Evolutionary conservation across 2,113 vertebrate species (phyloP).

Genomic region (Mesocricetus auratus): DNA sequence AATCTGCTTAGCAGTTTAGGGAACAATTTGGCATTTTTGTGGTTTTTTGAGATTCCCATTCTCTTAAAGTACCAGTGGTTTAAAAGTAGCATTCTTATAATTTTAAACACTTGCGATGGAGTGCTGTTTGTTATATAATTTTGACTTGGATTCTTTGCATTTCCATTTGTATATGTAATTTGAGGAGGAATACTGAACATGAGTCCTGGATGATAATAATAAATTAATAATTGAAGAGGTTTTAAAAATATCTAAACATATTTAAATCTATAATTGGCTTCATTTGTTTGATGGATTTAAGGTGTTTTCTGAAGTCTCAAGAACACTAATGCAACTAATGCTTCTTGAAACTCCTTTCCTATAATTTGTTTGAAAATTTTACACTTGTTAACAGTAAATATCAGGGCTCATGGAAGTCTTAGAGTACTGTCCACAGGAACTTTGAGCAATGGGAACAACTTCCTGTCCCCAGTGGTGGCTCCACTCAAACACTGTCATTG

Average conservation of each 20-base stretch:
- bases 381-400: neutral
- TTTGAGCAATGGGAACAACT: neutral
- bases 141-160: too few relatives aligned
- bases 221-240: too few relatives aligned
- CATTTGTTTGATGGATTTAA: slow-evolving; percentile 23
- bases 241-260: neutral
- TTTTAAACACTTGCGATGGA: too few relatives aligned
- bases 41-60: too few relatives aligned
- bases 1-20: too few relatives aligned
- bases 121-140: too few relatives aligned
- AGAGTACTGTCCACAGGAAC: neutral
- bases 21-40: too few relatives aligned
- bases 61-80: too few relatives aligned
- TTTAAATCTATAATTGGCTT: neutral
- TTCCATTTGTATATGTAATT: too few relatives aligned
- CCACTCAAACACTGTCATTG: neutral
- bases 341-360: neutral
- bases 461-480: neutral
- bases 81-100: too few relatives aligned
- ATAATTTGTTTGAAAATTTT: neutral
- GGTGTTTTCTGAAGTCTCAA: neutral
- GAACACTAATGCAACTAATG: neutral
- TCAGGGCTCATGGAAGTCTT: neutral
- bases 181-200: too few relatives aligned
- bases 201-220: too few relatives aligned